phyloP scores from a whole-genome alignment of 2,797 vertebrate species.

The Anas acuta region DNA sequence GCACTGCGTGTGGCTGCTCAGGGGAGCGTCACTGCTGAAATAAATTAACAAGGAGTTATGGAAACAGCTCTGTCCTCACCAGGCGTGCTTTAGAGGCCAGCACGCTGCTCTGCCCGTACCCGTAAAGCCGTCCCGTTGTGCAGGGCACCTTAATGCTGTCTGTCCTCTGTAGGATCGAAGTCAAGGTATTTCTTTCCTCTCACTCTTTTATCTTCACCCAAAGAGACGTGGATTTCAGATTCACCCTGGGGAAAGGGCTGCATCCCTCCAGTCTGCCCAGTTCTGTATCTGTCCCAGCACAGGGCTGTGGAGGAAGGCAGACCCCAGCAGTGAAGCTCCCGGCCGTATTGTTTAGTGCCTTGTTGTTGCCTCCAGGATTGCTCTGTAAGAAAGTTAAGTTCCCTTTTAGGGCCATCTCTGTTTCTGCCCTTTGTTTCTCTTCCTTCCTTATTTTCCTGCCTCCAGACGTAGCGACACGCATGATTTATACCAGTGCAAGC shows the following conservation, averaged over 20 bases:
- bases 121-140: neutral
- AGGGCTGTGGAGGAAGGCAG: neutral
- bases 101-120: neutral
- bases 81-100: neutral
- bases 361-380: slow-evolving; percentile 21
- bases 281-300: neutral
- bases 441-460: slow-evolving; percentile 55
- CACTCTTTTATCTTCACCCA: neutral
- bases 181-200: neutral
- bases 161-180: neutral
- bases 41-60: neutral
- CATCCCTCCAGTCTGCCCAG: slow-evolving; percentile 14
- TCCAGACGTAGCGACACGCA: accelerated
- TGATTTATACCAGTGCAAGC: neutral
- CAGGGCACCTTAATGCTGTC: neutral
- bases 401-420: slow-evolving; percentile 39
- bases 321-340: neutral
- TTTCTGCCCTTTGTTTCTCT: slow-evolving; percentile 57
- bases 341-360: neutral
- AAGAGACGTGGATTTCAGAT: slow-evolving; percentile 7
- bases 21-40: slow-evolving; percentile 7
- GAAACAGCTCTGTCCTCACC: slow-evolving; percentile 19
- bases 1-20: neutral
- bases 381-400: slow-evolving; percentile 15
- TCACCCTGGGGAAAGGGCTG: neutral